Evolutionary conservation across 2,113 vertebrate species (phyloP).

Genomic region (Tamias sibiricus): DNA sequence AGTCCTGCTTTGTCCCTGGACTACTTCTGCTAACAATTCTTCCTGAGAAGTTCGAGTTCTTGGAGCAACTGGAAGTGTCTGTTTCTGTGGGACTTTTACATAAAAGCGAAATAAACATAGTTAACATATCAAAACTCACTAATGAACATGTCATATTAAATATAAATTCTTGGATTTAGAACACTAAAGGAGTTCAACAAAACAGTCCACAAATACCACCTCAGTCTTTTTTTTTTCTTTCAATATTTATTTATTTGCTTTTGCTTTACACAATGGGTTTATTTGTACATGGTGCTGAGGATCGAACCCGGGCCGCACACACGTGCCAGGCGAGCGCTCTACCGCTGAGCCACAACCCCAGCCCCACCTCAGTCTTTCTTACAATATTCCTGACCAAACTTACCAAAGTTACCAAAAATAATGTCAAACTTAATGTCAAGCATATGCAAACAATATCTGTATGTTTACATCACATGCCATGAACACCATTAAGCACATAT

Average conservation of each 20-base stretch:
- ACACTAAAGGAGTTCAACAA: neutral
- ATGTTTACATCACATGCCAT: neutral
- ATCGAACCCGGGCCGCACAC: too few relatives aligned
- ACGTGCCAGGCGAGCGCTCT: too few relatives aligned
- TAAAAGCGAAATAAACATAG: conserved; percentile 57
- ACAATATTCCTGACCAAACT: neutral
- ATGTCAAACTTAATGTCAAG: neutral
- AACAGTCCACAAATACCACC: neutral
- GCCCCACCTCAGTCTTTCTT: neutral
- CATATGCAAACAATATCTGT: neutral
- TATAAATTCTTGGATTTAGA: neutral
- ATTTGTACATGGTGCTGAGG: too few relatives aligned
- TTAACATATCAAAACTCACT: neutral
- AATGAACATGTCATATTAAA: neutral
- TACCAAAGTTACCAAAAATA: too few relatives aligned
- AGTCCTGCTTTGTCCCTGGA: conserved; percentile 92
- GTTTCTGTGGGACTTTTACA: conserved; percentile 92
- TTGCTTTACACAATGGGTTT: too few relatives aligned
- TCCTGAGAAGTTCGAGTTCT: conserved; percentile 91
- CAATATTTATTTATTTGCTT: too few relatives aligned
- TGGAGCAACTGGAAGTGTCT: conserved; percentile 97
- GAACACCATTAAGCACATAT: neutral
- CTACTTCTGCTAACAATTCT: conserved; percentile 91
- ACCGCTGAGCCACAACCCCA: too few relatives aligned
- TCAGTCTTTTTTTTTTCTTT: conserved; percentile 17